Evolutionary conservation across 1,140 invertebrate species (phyloP), one percentile per base, ranked within the genome.

Genomic region (Aphelinus atriplicis): DNA sequence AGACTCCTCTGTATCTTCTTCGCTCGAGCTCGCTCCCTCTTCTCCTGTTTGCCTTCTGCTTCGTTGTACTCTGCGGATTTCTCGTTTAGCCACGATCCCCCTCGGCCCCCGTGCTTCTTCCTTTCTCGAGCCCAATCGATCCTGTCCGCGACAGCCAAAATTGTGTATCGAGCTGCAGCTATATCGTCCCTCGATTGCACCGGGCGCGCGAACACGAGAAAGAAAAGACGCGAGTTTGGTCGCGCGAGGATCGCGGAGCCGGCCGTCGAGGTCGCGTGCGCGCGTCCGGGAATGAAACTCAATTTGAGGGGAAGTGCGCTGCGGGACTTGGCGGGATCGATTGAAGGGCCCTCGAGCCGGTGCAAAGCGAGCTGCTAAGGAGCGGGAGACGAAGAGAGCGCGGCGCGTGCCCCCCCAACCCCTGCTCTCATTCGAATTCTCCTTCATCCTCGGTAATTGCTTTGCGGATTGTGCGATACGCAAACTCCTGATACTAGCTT

Each of bases 301-400:
- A 87, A 87, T 87, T 86, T 86, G 84, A 82, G 77, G 80, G 81
- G 79, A 87, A 87, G 83, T 85, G 81, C 85, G 82, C 57, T 51
- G 83, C 82, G 83, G 80, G 80, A 83, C 82, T 82, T 81, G 10
- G 50, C 47, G 56, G 84, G 81, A 87, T 87, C 84, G 82, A 86
- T 87, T 86, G 82, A 77, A 86, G 85, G 80, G 81, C 82, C 81
- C 86, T 87, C 81, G 83, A 85, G 84, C n/a, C 57, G 1, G 46
- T 6, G 7, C 2, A 50, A 48, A 6, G 45, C 3, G 26, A 9
- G 51, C 61, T 53, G 58, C 42, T 51, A 48, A 42, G 10, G 75
- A 79, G 81, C 82, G 61, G 26, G 77, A 82, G 82, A 80, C 66
- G 82, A 79, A 83, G 78, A 82, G 80, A 84, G 80, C 83, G 81